Conservation (phyloP, 1,140 invertebrate species). For the Papilio aristodemus region DNA sequence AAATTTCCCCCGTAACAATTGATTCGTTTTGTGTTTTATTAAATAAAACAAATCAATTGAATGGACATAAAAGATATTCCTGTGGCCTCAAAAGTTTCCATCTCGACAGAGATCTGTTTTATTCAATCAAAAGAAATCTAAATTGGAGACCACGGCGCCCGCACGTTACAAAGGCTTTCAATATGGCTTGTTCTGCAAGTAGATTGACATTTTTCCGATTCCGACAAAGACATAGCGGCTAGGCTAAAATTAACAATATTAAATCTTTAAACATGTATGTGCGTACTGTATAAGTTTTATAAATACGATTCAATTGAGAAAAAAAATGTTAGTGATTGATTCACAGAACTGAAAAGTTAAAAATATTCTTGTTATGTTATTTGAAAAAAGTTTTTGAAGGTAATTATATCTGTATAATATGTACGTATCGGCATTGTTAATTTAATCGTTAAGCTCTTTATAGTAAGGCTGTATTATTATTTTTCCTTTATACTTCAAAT, state of each 20-base stretch:
- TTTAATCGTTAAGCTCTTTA: constrained; percentile 74
- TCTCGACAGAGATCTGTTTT: neutral
- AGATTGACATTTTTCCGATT: constrained; percentile 43
- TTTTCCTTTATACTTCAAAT: constrained; percentile 47
- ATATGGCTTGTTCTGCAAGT: constrained; percentile 47
- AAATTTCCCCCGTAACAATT: neutral
- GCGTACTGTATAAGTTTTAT: constrained; percentile 50
- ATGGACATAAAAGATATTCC: neutral
- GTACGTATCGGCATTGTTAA: constrained; percentile 71
- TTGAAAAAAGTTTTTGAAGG: constrained; percentile 63
- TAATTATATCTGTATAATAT: constrained; percentile 73
- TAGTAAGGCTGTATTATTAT: constrained; percentile 50
- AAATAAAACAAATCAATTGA: constrained; percentile 16
- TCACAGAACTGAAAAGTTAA: constrained; percentile 80
- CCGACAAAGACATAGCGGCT: constrained; percentile 42
- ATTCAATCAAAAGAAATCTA: neutral
- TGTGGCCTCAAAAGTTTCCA: neutral
- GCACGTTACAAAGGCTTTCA: constrained; percentile 23
- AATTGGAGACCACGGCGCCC: neutral
- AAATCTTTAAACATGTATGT: constrained; percentile 39
- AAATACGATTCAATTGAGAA: constrained; percentile 63
- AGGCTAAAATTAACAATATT: constrained; percentile 40
- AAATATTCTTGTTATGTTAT: constrained; percentile 78
- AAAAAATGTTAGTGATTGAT: constrained; percentile 72
- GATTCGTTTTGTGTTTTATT: neutral